These are phyloP conservation scores for Alethe diademata DNA, from an alignment of 2,113 vertebrate genomes.

Conservation along the genomic window DNA sequence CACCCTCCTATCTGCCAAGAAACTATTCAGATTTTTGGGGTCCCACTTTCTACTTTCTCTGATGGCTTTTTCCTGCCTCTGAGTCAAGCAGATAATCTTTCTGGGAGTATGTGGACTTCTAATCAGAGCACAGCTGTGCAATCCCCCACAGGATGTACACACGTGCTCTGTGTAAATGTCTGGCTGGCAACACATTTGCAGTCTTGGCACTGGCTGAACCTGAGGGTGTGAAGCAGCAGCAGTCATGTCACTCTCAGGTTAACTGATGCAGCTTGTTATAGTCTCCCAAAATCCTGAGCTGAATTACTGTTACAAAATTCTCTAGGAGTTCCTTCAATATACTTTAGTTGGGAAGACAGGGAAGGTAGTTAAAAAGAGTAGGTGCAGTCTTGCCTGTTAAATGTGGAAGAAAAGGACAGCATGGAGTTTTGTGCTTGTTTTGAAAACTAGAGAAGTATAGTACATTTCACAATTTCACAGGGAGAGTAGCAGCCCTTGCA, in stretches of 20 bases:
- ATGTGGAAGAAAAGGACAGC: neutral
- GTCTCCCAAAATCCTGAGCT: neutral
- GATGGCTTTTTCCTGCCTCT: neutral
- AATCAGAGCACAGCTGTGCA: neutral
- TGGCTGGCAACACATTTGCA: neutral
- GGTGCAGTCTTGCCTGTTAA: neutral
- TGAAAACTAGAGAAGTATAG: neutral
- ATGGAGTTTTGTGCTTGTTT: neutral
- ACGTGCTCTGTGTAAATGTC: neutral
- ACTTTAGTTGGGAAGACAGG: neutral
- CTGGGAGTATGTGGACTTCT: neutral
- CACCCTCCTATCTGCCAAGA: neutral
- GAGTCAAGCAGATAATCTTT: neutral
- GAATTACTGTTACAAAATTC: neutral
- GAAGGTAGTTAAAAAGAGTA: neutral
- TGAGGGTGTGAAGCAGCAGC: neutral
- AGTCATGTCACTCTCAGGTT: neutral
- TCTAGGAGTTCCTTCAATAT: neutral
- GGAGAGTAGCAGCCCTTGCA: neutral
- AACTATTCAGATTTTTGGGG: neutral
- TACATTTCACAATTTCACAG: neutral
- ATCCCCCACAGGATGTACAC: fast-evolving
- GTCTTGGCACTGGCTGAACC: neutral
- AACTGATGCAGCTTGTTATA: neutral
- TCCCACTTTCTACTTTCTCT: neutral